Base-by-base conservation (phyloP, 2,113 vertebrate species). In the Lathamus discolor region DNA sequence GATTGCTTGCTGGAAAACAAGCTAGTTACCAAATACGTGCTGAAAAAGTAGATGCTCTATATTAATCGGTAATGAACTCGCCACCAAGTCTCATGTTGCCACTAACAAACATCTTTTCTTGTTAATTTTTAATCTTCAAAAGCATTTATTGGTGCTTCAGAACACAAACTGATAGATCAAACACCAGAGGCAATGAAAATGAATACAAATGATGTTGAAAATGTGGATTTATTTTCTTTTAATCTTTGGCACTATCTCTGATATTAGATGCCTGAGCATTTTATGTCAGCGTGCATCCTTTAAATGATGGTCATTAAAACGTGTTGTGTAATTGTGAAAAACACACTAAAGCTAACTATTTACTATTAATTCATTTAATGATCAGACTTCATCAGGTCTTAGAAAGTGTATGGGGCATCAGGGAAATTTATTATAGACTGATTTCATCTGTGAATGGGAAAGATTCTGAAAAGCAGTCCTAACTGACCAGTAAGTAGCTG, bases 101-200 rank as follows among this genome's bases (percentile, higher is more conserved):
- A 27, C 44, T 67, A 94, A 90, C 64, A 92, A 69, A 48, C 54
- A 66, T 31, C 35, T 82, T 55, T 79, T 76, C 81, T 74, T 89
- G 66, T 35, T 86, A 39, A 54, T 88, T 91, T 94, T 84, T 89
- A 27, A 92, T 92, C 90, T 95, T 96, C 92, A 92, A 93, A 96
- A 85, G 85, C 91, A 68, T 85, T 87, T 87, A 91, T 79, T 82
- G 66, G 75, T 73, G 83, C 77, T 94, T 87, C 70, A 9, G 31
- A 84, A 91, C 73, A 92, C 44, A 95, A 97, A 96, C 92, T 92
- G 93, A 96, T 95, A 96, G 96, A 97, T 96, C 91, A 97, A 95
- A 96, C 80, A 94, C 37, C 44, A 96, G 74, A 87, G 63, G 78
- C 86, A 54, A 95, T 73, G 91, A 73, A 87, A 95, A 95, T 92